Evolutionary conservation across 2,113 vertebrate genomes (phyloP).

Genomic region (Brachypodius melanocephalos): DNA sequence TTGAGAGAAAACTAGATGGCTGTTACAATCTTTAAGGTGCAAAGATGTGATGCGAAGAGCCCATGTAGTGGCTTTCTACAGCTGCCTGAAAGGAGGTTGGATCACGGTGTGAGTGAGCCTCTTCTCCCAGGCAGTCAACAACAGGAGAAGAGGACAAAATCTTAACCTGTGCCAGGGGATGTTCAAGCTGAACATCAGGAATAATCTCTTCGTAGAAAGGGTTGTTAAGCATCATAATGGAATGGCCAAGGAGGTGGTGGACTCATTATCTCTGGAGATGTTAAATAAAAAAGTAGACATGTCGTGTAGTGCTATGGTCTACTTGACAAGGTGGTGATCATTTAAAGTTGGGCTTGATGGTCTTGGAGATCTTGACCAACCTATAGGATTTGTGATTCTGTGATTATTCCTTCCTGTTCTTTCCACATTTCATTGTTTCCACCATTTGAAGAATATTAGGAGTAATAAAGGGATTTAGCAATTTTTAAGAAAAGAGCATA

Average conservation of each 20-base stretch:
- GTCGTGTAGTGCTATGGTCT: rapidly evolving
- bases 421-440: not conserved
- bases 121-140: rapidly evolving
- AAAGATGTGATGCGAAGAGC: not conserved
- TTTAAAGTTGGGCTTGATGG: not conserved
- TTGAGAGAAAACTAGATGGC: not conserved
- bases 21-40: not conserved
- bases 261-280: not conserved
- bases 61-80: not conserved
- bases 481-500: not conserved
- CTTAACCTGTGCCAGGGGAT: too few species aligned
- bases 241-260: not conserved
- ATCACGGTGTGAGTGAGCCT: too few species aligned
- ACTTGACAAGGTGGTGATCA: not conserved
- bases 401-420: not conserved
- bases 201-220: not conserved
- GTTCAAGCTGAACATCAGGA: not conserved
- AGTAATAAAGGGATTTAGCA: not conserved
- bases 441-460: not conserved
- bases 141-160: not conserved
- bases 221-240: rapidly evolving
- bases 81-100: not conserved
- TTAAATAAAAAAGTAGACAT: not conserved
- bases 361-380: not conserved
- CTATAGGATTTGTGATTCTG: not conserved